Percentiles rank a stretch among this genome's conserved stretches.
phyloP scores from a whole-genome alignment of 2,113 vertebrate genomes.

The Alligator mississippiensis region DNA sequence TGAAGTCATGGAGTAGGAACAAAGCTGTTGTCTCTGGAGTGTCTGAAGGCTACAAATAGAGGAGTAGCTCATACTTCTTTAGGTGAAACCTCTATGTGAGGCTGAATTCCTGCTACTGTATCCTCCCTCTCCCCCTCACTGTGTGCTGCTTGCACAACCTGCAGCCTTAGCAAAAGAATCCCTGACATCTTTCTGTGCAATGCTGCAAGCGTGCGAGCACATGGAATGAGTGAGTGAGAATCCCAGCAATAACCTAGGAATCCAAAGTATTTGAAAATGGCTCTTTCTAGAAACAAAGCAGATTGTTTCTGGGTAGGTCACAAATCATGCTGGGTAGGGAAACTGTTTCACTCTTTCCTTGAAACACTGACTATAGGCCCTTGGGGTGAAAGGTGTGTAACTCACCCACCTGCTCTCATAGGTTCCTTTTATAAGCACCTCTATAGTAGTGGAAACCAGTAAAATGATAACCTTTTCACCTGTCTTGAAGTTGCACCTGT shows the following conservation, averaged over 20 bases:
- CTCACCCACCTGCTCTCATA: accelerated
- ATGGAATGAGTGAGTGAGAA: background rate
- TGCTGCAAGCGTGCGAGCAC: slow-evolving; percentile 29
- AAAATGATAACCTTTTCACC: background rate
- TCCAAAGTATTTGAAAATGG: slow-evolving; percentile 44
- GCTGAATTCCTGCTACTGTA: background rate
- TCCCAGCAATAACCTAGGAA: slow-evolving; percentile 31
- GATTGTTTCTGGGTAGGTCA: slow-evolving; percentile 55
- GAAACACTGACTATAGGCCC: background rate
- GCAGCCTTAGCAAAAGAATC: background rate
- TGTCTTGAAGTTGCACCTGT: background rate
- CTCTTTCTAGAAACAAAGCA: slow-evolving; percentile 47
- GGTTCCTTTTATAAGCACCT: background rate
- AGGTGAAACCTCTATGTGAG: slow-evolving; percentile 20
- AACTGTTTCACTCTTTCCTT: slow-evolving; percentile 1
- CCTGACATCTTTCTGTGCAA: background rate
- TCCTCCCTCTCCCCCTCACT: background rate
- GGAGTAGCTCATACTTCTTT: slow-evolving; percentile 24
- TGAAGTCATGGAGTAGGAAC: background rate
- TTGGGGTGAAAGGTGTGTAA: accelerated
- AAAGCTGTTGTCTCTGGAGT: slow-evolving; percentile 15
- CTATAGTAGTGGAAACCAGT: background rate
- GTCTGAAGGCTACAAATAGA: background rate
- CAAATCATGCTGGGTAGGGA: accelerated
- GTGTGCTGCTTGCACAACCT: slow-evolving; percentile 25